Percentiles rank a stretch among this genome's conserved stretches.
phyloP scores from a whole-genome alignment of 2,888 invertebrate genomes.

The Baccha elongata region DNA sequence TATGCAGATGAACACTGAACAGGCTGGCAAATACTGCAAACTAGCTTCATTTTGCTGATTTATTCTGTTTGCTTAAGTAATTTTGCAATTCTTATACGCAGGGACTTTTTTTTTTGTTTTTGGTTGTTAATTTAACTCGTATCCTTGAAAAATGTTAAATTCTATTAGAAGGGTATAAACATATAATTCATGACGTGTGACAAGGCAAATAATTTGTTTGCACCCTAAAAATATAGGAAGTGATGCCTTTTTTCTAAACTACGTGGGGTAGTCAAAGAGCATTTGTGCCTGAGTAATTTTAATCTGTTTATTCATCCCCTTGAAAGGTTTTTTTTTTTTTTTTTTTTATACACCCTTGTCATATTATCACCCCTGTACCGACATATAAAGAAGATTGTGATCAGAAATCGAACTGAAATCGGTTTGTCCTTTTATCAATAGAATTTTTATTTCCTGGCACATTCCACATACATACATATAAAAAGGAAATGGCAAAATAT shows the following conservation, averaged over 20 bases:
- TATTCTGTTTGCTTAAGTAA: slow-evolving; percentile 44
- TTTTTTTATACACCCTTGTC: neutral
- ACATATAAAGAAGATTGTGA: slow-evolving; percentile 1
- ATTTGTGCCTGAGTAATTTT: neutral
- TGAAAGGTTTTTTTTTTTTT: no score
- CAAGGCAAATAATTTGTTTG: slow-evolving; percentile 2
- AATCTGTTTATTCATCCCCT: neutral
- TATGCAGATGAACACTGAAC: slow-evolving; percentile 11
- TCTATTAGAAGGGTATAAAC: neutral
- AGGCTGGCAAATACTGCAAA: slow-evolving; percentile 4
- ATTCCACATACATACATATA: neutral
- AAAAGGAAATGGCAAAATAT: no score
- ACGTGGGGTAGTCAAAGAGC: neutral
- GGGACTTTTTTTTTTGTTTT: slow-evolving; percentile 3
- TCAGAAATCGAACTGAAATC: slow-evolving; percentile 4
- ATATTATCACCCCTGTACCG: slow-evolving; percentile 8
- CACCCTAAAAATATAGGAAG: neutral
- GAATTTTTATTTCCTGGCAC: no score
- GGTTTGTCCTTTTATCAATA: neutral
- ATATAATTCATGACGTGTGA: neutral
- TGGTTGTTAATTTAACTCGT: no score
- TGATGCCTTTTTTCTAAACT: neutral
- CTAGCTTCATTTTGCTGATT: slow-evolving; percentile 11
- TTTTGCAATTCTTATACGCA: slow-evolving; percentile 15
- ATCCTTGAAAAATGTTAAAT: no score